These are phyloP conservation scores for Platanista minor DNA, from an alignment of 2,113 vertebrate species.

Conservation along the genomic window DNA sequence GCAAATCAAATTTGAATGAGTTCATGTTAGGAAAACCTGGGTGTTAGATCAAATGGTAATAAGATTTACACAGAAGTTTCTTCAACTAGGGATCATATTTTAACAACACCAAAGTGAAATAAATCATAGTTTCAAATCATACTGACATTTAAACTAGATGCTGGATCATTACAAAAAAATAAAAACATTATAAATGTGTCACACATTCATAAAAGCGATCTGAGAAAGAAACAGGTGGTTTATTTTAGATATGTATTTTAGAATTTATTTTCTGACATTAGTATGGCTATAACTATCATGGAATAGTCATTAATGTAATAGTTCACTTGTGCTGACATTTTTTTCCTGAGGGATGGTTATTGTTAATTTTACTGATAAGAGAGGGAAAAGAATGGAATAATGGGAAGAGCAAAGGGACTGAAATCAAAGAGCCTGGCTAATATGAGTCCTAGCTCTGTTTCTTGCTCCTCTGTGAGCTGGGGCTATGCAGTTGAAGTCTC, in stretches of 20 bases:
- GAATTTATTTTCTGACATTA: background rate
- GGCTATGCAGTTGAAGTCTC: background rate
- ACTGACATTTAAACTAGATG: background rate
- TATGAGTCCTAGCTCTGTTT: background rate
- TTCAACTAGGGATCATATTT: background rate
- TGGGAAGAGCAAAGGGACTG: background rate
- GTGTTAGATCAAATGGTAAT: background rate
- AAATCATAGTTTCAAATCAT: background rate
- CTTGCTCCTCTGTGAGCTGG: background rate
- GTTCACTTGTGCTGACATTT: background rate
- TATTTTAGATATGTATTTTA: background rate
- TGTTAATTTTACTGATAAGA: background rate
- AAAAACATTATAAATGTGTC: background rate
- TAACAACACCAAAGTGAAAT: background rate
- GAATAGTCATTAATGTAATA: background rate
- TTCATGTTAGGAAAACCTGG: background rate
- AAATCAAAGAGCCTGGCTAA: background rate
- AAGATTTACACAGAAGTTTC: background rate
- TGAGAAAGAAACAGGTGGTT: background rate
- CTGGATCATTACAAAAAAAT: background rate
- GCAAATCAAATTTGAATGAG: background rate
- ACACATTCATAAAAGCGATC: background rate
- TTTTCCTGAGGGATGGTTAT: background rate
- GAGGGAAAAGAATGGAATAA: accelerated
- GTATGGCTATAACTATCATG: background rate